Conservation (phyloP, 2,888 invertebrate genomes). For the Nomada hirtipes region DNA sequence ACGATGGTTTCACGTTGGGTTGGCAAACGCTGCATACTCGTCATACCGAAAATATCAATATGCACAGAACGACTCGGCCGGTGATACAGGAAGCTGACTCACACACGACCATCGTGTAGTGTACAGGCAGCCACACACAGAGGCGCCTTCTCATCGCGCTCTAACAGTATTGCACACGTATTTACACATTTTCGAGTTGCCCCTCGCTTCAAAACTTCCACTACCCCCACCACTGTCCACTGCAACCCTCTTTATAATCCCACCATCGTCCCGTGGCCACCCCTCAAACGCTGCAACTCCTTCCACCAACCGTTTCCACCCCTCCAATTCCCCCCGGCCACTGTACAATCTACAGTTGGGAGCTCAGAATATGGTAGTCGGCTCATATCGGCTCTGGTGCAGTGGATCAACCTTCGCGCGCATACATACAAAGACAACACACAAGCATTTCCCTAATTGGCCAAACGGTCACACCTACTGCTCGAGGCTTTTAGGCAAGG, state of each 20-base stretch:
- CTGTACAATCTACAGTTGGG: too few species aligned
- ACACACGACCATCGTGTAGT: slow-evolving; percentile 43
- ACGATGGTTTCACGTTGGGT: neutral
- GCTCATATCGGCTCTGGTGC: too few species aligned
- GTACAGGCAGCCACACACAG: slow-evolving; percentile 24
- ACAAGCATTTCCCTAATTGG: too few species aligned
- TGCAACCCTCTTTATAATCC: slow-evolving; percentile 46
- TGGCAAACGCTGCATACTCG: slow-evolving; percentile 25
- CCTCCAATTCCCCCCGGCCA: slow-evolving; percentile 3
- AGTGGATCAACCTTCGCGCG: too few species aligned
- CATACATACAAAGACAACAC: too few species aligned
- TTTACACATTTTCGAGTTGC: slow-evolving; percentile 67
- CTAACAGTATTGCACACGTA: slow-evolving; percentile 65
- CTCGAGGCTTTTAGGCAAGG: too few species aligned
- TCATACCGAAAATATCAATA: slow-evolving; percentile 72
- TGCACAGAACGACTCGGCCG: slow-evolving; percentile 62
- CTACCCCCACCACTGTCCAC: slow-evolving; percentile 4
- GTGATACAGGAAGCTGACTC: slow-evolving; percentile 74
- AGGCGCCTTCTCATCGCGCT: slow-evolving; percentile 28
- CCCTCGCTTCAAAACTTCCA: slow-evolving; percentile 15
- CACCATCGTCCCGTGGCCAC: slow-evolving; percentile 10
- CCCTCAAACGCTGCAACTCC: slow-evolving; percentile 40
- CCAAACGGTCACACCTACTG: too few species aligned
- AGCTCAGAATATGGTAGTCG: too few species aligned
- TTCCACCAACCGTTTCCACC: slow-evolving; percentile 16